These are phyloP conservation scores for Austrolebias charrua DNA, from an alignment of 2,797 vertebrate species.

Conservation along the genomic window DNA sequence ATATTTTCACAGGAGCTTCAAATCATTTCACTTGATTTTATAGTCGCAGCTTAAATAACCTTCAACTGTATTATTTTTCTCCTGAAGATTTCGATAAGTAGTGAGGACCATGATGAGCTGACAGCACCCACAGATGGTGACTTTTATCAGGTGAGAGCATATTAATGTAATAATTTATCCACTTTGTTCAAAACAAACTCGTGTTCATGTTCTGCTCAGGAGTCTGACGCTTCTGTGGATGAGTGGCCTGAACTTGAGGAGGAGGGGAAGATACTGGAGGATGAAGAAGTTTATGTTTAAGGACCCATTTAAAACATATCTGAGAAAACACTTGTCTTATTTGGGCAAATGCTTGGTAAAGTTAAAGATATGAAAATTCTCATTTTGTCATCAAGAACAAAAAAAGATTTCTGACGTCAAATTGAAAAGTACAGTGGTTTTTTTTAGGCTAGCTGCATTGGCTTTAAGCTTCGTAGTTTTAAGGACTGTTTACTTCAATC, in stretches of 20 bases:
- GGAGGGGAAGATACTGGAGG: slow-evolving; percentile 28
- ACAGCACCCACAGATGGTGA: slow-evolving; percentile 6
- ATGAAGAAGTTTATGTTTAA: slow-evolving; percentile 15
- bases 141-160: slow-evolving; percentile 63
- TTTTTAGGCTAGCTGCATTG: no score
- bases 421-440: no score
- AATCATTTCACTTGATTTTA: background rate
- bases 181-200: background rate
- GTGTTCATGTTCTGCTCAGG: slow-evolving; percentile 36
- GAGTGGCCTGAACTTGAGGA: slow-evolving; percentile 36
- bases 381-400: no score
- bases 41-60: background rate
- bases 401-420: no score
- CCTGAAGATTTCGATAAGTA: slow-evolving; percentile 40
- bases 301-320: background rate
- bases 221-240: slow-evolving; percentile 46
- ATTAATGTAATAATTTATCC: background rate
- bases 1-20: background rate
- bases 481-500: no score
- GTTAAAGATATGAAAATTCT: no score
- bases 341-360: no score
- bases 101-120: slow-evolving; percentile 29
- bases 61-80: background rate
- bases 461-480: no score
- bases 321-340: no score